Evolutionary conservation across 1,140 invertebrate genomes (phyloP), one percentile per base, ranked within the genome.

Genomic region (Heliconius himera): DNA sequence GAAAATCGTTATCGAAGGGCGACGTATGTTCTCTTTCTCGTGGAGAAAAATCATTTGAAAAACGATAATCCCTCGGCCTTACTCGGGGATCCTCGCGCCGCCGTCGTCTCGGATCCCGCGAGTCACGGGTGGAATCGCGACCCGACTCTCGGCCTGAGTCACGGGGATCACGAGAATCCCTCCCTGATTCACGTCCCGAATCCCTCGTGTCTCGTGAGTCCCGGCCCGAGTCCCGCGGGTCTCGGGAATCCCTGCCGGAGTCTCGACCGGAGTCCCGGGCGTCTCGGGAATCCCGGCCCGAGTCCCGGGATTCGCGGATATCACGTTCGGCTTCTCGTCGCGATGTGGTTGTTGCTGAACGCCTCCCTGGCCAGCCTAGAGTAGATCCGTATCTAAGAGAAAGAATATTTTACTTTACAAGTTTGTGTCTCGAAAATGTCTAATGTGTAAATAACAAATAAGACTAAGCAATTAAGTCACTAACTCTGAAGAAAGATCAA

Each of bases 1-100:
- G 95, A 83, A 97, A 97, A 84, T 97, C 96, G 85, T 97, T 96
- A 86, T 97, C 97, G 88, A 97, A 97, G 0, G 96, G 95, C 22
- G 96, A 96, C 16, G 95, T 95, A 83, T 96, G 95, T 4, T 95
- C 95, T 85, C 88, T 85, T 46, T 95, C 95, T 26, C 95, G 89
- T 8, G 95, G 95, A 1, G 95, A 96, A 81, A 95, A 96, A 83
- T 96, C 95, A 81, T 95, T 96, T 18, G 95, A 95, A 83, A 96
- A 96, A 54, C 95, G 89, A 41, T 95, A 95, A 89, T 92, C 95
- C 85, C 81, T 90, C 22, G 83, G 84, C 41, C 87, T 77, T 22
- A 81, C 72, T 11, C 86, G 70, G 29, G 79, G 75, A 0, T 87
- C 85, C 29, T 86, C 85, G 18, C 84, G 70, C 41, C 85, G 70